Evolutionary conservation across 2,113 vertebrate genomes (phyloP), one percentile per base, ranked within the genome.

Genomic region (Leucosticte australis): DNA sequence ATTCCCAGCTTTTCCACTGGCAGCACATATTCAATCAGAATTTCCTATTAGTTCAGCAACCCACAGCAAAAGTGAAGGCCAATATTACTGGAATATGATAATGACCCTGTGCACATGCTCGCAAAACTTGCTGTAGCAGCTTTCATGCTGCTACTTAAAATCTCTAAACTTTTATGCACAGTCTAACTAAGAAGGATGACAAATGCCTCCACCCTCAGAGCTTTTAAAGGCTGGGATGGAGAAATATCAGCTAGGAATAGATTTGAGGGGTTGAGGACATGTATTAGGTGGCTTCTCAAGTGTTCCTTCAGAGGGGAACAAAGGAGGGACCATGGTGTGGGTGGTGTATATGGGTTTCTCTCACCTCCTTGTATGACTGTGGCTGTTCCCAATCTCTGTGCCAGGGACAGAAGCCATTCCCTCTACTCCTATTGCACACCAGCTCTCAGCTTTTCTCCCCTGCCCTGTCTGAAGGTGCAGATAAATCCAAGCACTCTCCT

Each of bases 1-100:
- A 90, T 88, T 96, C 73, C 67, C 86, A 93, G 86, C 65, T 88
- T 81, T 86, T 79, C 83, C 83, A 76, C 82, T 52, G 62, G 85
- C 87, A 91, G 62, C 76, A 63, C 57, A 35, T 65, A 93, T 89
- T 84, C 93, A 94, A 77, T 94, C 90, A 83, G 78, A 93, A 94
- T 93, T 96, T 91, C 89, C 26, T 82, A 69, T 84, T 78, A 84
- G 47, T 83, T 85, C 69, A 94, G 90, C 83, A 92, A 80, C 10
- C 35, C 71, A 47, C 52, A 90, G 77, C 57, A 90, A 55, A 90
- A 88, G 55, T 27, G 64, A 88, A 92, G 89, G 57, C 67, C 57
- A 85, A 15, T 71, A 71, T 74, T 56, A 59, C 33, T 92, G 82
- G 92, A 59, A 63, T 64, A 73, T 60, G 87, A 35, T 63, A 91